Percentiles rank a stretch among this genome's conserved stretches.
These are phyloP conservation scores for Nycticebus coucang DNA, from an alignment of 2,113 vertebrate genomes.

Conservation along the genomic window DNA sequence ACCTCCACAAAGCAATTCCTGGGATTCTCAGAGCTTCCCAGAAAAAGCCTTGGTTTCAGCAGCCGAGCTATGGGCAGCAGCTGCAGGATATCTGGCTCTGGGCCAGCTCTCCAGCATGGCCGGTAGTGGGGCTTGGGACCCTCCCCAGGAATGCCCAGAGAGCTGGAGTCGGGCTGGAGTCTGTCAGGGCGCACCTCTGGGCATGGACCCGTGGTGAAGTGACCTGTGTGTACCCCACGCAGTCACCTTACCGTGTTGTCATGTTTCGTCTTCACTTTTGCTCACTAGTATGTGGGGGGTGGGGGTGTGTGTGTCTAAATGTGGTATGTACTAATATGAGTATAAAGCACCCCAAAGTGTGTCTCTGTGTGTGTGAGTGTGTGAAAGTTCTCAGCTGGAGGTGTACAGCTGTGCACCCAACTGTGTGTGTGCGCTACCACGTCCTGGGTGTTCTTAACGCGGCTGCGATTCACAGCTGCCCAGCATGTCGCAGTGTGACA, in stretches of 20 bases:
- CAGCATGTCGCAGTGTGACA: neutral
- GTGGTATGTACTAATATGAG: neutral
- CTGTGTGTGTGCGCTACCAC: fast-evolving
- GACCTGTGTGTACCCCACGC: neutral
- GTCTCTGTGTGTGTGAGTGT: neutral
- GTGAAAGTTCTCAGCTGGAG: neutral
- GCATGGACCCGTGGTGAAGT: neutral
- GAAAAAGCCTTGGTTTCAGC: neutral
- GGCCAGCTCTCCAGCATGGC: neutral
- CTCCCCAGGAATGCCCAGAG: neutral
- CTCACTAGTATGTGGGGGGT: neutral
- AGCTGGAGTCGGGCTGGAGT: fast-evolving
- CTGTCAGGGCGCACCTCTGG: neutral
- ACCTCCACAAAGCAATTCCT: neutral
- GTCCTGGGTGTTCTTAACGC: neutral
- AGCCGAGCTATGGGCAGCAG: neutral
- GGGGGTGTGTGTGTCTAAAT: neutral
- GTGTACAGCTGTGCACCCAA: fast-evolving
- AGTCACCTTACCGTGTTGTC: neutral
- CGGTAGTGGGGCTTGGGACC: too few species aligned
- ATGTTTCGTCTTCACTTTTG: neutral
- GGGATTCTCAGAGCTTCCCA: neutral
- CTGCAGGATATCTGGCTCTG: neutral
- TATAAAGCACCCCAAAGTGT: neutral
- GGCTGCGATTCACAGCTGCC: too few species aligned